A percentile compares a stretch with the other conserved stretches of the same genome.
phyloP scores from a whole-genome alignment of 2,113 vertebrate species.

The Cyrtonyx montezumae region DNA sequence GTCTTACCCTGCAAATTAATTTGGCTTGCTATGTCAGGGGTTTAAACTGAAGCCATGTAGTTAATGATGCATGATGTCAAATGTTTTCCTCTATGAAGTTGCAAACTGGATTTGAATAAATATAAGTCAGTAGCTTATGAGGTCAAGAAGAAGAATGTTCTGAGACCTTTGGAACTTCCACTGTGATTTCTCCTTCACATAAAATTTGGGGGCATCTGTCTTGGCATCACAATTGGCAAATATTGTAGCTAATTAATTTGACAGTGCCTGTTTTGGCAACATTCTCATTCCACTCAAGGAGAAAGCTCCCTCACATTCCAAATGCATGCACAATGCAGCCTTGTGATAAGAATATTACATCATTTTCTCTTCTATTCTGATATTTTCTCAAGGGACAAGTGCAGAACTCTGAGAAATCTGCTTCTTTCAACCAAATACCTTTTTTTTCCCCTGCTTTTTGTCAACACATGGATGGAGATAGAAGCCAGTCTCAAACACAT shows the following conservation, averaged over 20 bases:
- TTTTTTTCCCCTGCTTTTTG: background rate
- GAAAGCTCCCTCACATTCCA: background rate
- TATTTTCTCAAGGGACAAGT: background rate
- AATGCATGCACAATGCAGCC: background rate
- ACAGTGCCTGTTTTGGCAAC: background rate
- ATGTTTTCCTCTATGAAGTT: background rate
- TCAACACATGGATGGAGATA: background rate
- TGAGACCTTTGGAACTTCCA: background rate
- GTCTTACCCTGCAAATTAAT: background rate
- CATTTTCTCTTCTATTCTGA: background rate
- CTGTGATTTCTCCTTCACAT: background rate
- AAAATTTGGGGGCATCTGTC: background rate
- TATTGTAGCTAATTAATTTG: background rate
- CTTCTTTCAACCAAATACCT: background rate
- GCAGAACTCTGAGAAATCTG: background rate
- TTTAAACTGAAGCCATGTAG: background rate
- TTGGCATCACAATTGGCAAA: background rate
- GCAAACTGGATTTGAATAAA: background rate
- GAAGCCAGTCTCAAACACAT: background rate
- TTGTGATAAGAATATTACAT: background rate
- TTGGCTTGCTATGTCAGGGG: background rate
- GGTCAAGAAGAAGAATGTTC: conserved; percentile 11
- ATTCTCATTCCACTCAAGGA: background rate
- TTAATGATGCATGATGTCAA: conserved; percentile 22
- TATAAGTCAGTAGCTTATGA: background rate